A percentile compares a stretch with the other conserved stretches of the same genome.
Evolutionary conservation across 2,888 invertebrate species (phyloP).

Genomic region (Acheta domesticus): DNA sequence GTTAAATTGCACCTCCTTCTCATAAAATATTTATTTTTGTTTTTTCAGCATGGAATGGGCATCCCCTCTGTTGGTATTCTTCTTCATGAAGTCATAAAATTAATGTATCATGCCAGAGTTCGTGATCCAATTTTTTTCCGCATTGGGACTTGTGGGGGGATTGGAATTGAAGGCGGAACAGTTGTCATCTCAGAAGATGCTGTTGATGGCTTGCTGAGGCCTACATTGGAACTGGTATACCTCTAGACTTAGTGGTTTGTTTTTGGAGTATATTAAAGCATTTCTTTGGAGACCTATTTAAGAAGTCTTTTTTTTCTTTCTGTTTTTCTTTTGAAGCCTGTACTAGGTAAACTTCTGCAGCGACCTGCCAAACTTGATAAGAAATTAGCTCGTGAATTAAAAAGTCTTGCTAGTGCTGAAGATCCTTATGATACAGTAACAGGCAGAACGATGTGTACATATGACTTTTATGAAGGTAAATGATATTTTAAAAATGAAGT

Average conservation of each 20-base stretch:
- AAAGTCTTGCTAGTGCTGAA: constrained; percentile 66
- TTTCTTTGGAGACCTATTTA: too few species aligned
- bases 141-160: constrained; percentile 88
- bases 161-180: constrained; percentile 89
- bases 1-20: too few species aligned
- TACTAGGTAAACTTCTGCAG: constrained; percentile 76
- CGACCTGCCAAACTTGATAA: constrained; percentile 82
- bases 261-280: too few species aligned
- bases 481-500: constrained; percentile 28
- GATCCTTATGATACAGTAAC: constrained; percentile 83
- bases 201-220: constrained; percentile 80
- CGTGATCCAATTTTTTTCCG: constrained; percentile 89
- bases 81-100: constrained; percentile 92
- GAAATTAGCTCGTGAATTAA: constrained; percentile 74
- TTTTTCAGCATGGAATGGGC: constrained; percentile 92
- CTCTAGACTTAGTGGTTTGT: not conserved
- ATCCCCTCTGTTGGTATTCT: constrained; percentile 93
- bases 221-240: constrained; percentile 78
- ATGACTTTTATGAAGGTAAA: constrained; percentile 95
- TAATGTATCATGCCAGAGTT: constrained; percentile 89
- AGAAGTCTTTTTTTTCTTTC: too few species aligned
- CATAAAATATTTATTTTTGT: not conserved
- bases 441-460: constrained; percentile 94
- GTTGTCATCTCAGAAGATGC: constrained; percentile 91
- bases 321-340: constrained; percentile 58